A percentile compares a stretch with the other conserved stretches of the same genome.
Conservation (phyloP, 2,797 vertebrate genomes). For the Sphaeramia orbicularis region DNA sequence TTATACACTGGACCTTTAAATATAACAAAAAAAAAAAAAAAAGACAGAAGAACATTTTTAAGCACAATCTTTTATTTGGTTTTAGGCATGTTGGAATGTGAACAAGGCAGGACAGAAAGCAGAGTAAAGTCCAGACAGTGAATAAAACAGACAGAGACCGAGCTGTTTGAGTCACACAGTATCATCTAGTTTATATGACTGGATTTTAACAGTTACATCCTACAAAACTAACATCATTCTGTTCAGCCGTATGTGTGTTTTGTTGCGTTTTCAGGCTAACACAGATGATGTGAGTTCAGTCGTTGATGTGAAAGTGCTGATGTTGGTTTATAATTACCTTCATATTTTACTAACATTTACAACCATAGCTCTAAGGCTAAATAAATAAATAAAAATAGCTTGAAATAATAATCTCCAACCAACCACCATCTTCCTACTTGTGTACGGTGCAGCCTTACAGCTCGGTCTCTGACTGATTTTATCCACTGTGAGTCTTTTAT, state of each 20-base stretch:
- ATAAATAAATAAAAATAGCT: conserved; percentile 52
- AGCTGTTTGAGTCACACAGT: too few species aligned
- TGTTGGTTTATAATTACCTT: conserved; percentile 1
- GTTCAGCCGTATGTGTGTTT: too few species aligned
- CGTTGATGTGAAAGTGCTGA: conserved; percentile 4
- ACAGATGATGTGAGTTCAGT: too few species aligned
- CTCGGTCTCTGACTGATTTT: conserved; percentile 11
- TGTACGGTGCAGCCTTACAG: neutral
- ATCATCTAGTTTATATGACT: too few species aligned
- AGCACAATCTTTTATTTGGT: conserved; percentile 83
- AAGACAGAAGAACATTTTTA: neutral
- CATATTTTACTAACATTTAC: neutral
- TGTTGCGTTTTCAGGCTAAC: too few species aligned
- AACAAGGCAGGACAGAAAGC: conserved; percentile 55
- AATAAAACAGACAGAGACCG: conserved; percentile 40
- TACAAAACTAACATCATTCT: too few species aligned
- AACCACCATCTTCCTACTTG: neutral
- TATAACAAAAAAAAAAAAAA: too few species aligned
- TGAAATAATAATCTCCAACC: conserved; percentile 18
- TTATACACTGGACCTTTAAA: too few species aligned
- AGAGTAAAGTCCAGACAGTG: conserved; percentile 39
- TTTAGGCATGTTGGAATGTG: conserved; percentile 70
- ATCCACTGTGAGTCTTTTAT: conserved; percentile 5
- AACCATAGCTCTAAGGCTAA: neutral
- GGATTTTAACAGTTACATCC: too few species aligned